Conservation (phyloP, 2,797 vertebrate species). For the Pteropus rufus region DNA sequence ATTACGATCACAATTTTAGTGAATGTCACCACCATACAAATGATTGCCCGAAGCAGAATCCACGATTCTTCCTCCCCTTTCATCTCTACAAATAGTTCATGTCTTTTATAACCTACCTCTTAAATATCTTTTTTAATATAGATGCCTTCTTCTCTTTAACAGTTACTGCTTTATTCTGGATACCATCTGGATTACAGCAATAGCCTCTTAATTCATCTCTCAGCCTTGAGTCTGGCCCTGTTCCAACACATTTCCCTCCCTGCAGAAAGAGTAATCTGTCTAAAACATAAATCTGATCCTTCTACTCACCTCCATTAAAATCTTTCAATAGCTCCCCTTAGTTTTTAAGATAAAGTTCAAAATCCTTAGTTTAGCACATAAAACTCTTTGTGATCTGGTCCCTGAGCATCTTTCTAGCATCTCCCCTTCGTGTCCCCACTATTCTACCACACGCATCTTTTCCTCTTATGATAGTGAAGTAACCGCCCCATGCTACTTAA, state of each 20-base stretch:
- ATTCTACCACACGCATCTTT: background rate
- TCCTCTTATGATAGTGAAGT: background rate
- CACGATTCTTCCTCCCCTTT: background rate
- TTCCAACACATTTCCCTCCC: conserved; percentile 18
- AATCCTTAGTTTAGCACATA: conserved; percentile 54
- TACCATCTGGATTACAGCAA: background rate
- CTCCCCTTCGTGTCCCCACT: background rate
- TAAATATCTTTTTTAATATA: background rate
- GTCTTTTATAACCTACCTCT: background rate
- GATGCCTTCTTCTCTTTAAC: background rate
- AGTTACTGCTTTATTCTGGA: conserved; percentile 26
- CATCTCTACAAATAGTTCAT: background rate
- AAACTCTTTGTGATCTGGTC: background rate
- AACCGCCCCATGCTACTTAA: background rate
- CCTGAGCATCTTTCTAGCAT: background rate
- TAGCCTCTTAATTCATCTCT: conserved; percentile 10
- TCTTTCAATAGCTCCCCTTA: conserved; percentile 37
- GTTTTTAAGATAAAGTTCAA: conserved; percentile 72
- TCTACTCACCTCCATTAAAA: conserved; percentile 46
- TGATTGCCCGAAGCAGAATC: background rate
- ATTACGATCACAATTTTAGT: background rate
- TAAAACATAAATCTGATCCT: conserved; percentile 42
- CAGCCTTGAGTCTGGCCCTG: background rate
- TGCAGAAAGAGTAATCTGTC: background rate
- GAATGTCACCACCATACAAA: background rate